Percentiles rank a stretch among this genome's conserved stretches.
phyloP scores from a whole-genome alignment of 2,113 vertebrate species.

The Prochilodus magdalenae region DNA sequence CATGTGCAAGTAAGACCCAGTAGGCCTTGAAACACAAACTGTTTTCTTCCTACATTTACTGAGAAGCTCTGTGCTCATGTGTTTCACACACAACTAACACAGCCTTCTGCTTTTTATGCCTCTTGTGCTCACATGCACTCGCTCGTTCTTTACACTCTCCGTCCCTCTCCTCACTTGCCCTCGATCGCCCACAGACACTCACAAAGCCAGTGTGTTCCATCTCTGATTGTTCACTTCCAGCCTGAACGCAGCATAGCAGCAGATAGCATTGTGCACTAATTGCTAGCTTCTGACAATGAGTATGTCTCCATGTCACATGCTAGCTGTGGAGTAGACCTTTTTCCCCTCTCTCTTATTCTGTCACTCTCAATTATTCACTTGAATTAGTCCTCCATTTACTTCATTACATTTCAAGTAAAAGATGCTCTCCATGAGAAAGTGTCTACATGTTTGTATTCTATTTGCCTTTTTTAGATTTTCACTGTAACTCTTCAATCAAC shows the following conservation, averaged over 20 bases:
- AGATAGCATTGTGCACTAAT: conserved; percentile 41
- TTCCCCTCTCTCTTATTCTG: not conserved
- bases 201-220: conserved; percentile 46
- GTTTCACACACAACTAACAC: not conserved
- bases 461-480: too few relatives aligned
- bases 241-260: not conserved
- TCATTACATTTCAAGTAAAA: not conserved
- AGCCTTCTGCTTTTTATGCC: not conserved
- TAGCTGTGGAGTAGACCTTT: conserved; percentile 25
- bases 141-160: conserved; percentile 13
- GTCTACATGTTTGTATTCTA: too few relatives aligned
- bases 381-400: not conserved
- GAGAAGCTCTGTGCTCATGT: not conserved
- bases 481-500: too few relatives aligned
- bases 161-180: conserved; percentile 26
- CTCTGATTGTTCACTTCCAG: conserved; percentile 48
- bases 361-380: not conserved
- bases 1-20: not conserved
- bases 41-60: not conserved
- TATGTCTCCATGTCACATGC: conserved; percentile 38
- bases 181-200: conserved; percentile 33
- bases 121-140: not conserved
- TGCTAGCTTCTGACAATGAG: conserved; percentile 38
- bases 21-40: not conserved
- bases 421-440: not conserved